Evolutionary conservation across 2,113 vertebrate species (phyloP), one percentile per base, ranked within the genome.

Genomic region (Notarius lentiginosus): DNA sequence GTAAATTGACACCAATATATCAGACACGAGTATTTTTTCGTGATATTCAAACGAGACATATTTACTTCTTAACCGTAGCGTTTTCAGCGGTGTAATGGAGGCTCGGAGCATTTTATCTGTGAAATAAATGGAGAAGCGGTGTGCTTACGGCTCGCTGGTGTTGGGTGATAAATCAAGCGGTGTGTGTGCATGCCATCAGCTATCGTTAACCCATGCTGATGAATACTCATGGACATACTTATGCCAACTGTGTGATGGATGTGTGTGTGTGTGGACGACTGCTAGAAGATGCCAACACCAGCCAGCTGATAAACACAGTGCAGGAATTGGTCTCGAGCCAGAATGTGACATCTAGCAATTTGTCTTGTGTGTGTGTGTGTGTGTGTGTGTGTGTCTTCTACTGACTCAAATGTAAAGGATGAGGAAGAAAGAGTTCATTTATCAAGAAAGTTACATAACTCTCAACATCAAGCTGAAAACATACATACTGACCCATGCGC

Each of bases 171-270:
- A 94, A 94, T 94, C 92, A 93, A 91, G 88, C 88, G 4, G 86
- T 90, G 93, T 91, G 89, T 56, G 55, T 14, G 41, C 34, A 12
- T 90, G 90, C 87, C 91, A 92, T 89, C 89, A 86, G 89, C 89
- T 84, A 89, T 91, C 90, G 91, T 94, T 93, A 93, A 92, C 88
- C 88, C 83, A 83, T 84, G 63, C 90, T 92, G 91, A 94, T 95
- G 91, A 94, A 95, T 93, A 94, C 92, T 91, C 94, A 93, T 90
- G 90, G 90, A 86, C 92, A 92, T 90, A 90, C 84, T 87, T 92
- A 88, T 93, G 91, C 89, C 91, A 91, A 83, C 84, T 63, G 82
- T 86, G 87, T 91, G 90, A 92, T 88, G 72, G 86, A 88, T 91
- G 90, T 22, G n/a, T 83, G 70, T 56, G 34, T 61, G 79, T 81